phyloP scores from a whole-genome alignment of 2,797 vertebrate genomes.

The Myotis vivesi region DNA sequence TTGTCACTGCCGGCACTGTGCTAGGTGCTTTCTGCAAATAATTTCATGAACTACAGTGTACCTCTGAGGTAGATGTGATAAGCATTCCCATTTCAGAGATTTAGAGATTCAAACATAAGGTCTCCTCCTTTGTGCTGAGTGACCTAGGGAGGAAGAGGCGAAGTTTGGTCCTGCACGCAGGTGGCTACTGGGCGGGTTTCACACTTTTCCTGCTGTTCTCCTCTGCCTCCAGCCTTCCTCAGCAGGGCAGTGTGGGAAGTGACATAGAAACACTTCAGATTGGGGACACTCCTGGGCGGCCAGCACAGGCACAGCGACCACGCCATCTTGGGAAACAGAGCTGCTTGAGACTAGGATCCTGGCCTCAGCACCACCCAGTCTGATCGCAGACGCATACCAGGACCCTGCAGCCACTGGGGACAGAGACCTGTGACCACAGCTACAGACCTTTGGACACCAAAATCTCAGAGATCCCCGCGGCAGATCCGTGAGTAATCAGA shows the following conservation, averaged over 20 bases:
- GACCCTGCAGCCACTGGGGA: too few relatives aligned
- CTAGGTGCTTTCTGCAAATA: constrained; percentile 7
- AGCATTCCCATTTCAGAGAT: constrained; percentile 35
- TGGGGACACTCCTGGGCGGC: too few relatives aligned
- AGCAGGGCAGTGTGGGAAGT: background rate
- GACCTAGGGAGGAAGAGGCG: background rate
- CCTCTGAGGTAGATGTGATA: background rate
- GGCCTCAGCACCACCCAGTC: too few relatives aligned
- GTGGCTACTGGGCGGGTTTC: too few relatives aligned
- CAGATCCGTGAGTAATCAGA: too few relatives aligned
- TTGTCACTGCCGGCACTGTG: background rate
- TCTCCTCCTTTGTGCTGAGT: background rate
- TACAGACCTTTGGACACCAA: too few relatives aligned
- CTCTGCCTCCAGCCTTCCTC: background rate
- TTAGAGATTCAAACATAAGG: background rate
- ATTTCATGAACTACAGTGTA: background rate
- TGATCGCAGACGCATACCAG: too few relatives aligned
- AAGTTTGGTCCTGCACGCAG: background rate
- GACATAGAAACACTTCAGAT: background rate
- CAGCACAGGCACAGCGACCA: too few relatives aligned
- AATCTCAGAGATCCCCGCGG: too few relatives aligned
- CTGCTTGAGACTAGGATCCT: too few relatives aligned
- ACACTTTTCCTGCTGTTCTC: background rate
- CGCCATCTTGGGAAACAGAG: too few relatives aligned
- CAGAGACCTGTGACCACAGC: too few relatives aligned